phyloP scores from a whole-genome alignment of 2,797 vertebrate species.

The Anas georgica region DNA sequence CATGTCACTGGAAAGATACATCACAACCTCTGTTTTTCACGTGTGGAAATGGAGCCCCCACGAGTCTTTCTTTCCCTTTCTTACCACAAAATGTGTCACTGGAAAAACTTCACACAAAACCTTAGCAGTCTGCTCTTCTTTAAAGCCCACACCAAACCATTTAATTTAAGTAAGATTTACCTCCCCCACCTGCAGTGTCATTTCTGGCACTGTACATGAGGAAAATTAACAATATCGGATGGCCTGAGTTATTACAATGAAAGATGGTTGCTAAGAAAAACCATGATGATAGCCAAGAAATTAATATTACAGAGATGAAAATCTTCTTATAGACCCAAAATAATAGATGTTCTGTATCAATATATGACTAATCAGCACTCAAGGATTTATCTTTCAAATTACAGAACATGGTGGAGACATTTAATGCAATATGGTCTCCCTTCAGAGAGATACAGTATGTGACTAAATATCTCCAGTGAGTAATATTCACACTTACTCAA shows the following conservation, averaged over 20 bases:
- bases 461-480: conserved; percentile 72
- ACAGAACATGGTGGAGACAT: conserved; percentile 58
- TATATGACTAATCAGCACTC: conserved; percentile 70
- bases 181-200: conserved; percentile 58
- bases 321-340: conserved; percentile 62
- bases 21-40: background rate
- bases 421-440: conserved; percentile 71
- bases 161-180: conserved; percentile 69
- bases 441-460: conserved; percentile 68
- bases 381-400: conserved; percentile 71
- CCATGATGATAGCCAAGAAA: conserved; percentile 61
- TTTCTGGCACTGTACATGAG: conserved; percentile 57
- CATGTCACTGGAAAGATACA: background rate
- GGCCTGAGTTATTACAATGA: conserved; percentile 59
- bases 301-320: conserved; percentile 63
- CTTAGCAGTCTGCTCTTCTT: conserved; percentile 15
- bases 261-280: conserved; percentile 63
- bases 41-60: background rate
- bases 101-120: conserved; percentile 19
- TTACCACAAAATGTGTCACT: conserved; percentile 13
- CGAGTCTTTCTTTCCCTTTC: background rate
- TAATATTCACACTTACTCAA: conserved; percentile 74
- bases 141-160: conserved; percentile 22
- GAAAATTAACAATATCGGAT: conserved; percentile 52
- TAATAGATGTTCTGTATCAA: conserved; percentile 73